Evolutionary conservation across 2,113 vertebrate species (phyloP).

Genomic region (Chionomys nivalis): DNA sequence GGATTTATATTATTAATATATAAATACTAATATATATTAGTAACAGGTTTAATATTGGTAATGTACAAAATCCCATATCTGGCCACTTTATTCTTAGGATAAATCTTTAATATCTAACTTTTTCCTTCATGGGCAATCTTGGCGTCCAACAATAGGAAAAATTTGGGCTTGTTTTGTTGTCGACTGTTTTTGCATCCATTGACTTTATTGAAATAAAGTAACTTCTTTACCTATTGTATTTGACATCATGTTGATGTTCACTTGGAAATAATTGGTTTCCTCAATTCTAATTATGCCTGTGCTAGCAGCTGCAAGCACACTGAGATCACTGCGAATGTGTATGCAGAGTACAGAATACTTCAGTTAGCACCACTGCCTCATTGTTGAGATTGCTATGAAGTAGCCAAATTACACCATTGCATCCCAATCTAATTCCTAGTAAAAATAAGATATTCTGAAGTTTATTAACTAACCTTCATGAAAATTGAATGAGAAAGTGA

Average conservation of each 20-base stretch:
- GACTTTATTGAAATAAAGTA: slow-evolving; percentile 52
- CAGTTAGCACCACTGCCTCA: slow-evolving; percentile 37
- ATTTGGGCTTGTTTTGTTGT: slow-evolving; percentile 29
- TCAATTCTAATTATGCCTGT: slow-evolving; percentile 55
- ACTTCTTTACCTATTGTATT: slow-evolving; percentile 51
- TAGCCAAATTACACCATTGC: background rate
- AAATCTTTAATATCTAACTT: background rate
- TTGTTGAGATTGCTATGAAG: slow-evolving; percentile 50
- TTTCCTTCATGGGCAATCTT: background rate
- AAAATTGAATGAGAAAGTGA: slow-evolving; percentile 2
- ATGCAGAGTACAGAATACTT: slow-evolving; percentile 21
- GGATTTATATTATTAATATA: too few species aligned
- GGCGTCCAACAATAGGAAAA: background rate
- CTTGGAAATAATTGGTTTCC: slow-evolving; percentile 64
- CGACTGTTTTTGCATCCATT: background rate
- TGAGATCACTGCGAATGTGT: slow-evolving; percentile 49
- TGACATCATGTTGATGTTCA: slow-evolving; percentile 59
- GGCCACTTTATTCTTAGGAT: background rate
- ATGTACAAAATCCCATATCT: background rate
- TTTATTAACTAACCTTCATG: slow-evolving; percentile 31
- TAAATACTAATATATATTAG: too few species aligned
- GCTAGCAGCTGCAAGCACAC: slow-evolving; percentile 58
- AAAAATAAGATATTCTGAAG: slow-evolving; percentile 31
- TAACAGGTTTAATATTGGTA: background rate
- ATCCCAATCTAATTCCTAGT: slow-evolving; percentile 23